Base-by-base conservation (phyloP, 2,888 invertebrate genomes). In the Lepidochrysops patricia region DNA sequence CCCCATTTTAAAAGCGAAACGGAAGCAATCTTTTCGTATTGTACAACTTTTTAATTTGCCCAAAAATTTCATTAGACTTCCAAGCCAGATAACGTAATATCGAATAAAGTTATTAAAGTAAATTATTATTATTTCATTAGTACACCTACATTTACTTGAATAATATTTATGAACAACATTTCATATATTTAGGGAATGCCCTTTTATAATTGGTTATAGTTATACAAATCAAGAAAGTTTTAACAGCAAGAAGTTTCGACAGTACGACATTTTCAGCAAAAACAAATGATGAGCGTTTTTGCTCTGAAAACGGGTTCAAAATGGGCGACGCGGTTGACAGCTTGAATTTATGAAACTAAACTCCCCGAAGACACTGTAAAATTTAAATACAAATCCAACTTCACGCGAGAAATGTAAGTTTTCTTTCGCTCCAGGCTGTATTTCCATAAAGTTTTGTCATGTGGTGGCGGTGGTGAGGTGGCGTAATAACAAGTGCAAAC, bases 381-480 rank as follows among this genome's bases (percentile, higher is more conserved):
- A 62, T 61, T 59, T 48, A 61, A 63, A 62, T 34, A 57, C 64
- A 64, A 50, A 63, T 62, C 60, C 26, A 62, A 66, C 64, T 60
- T 60, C 60, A 67, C 63, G 67, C 64, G 62, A 60, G 72, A 76
- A 75, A 69, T 70, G 71, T 67, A 80, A 84, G 78, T 82, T 82
- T n/a, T 78, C 74, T 73, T 74, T 70, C 74, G 82, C 81, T 83
- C 85, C 85, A 80, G 81, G 81, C 64, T 66, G 66, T 56, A 83
- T 84, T 84, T 80, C 79, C 84, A 84, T 84, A 83, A 84, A 84
- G 76, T 80, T 83, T 79, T 66, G 70, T 68, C 72, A 82, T 84
- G 77, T 80, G 77, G 79, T 82, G 79, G 75, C 75, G 77, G 70
- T 68, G 72, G 81, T 84, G 77, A 80, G 77, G 79, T 82, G 79